Percentiles rank a stretch among this genome's conserved stretches.
phyloP scores from a whole-genome alignment of 2,797 vertebrate species.

The Cyclopterus lumpus region DNA sequence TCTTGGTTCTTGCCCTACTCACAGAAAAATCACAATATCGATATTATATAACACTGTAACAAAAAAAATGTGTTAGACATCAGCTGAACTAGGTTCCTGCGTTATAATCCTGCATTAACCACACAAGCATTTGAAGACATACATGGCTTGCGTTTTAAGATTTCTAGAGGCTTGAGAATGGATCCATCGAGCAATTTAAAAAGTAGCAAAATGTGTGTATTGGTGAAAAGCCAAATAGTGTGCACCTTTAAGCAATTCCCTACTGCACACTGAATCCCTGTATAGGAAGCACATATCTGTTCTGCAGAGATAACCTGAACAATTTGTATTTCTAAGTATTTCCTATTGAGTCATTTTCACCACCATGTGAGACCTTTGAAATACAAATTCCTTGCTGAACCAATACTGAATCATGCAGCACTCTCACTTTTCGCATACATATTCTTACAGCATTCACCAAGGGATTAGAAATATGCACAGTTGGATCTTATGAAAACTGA shows the following conservation, averaged over 20 bases:
- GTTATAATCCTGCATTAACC: background rate
- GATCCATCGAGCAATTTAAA: conserved; percentile 14
- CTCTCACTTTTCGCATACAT: conserved; percentile 45
- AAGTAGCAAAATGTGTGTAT: conserved; percentile 9
- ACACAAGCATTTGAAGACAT: background rate
- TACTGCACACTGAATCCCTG: conserved; percentile 19
- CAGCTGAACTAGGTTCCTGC: conserved; percentile 1
- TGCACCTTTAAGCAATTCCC: background rate
- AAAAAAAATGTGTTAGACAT: background rate
- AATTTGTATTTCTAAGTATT: conserved; percentile 4
- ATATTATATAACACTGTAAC: conserved; percentile 12
- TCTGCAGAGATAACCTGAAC: conserved; percentile 10
- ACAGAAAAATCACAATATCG: background rate
- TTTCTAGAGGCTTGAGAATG: background rate
- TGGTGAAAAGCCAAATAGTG: conserved; percentile 4
- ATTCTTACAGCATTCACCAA: conserved; percentile 23
- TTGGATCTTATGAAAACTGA: conserved; percentile 43
- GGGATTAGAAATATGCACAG: conserved; percentile 52
- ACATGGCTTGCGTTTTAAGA: background rate
- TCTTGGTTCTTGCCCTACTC: background rate
- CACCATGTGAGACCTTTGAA: conserved; percentile 32
- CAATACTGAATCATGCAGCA: conserved; percentile 23
- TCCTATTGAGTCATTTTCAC: conserved; percentile 20
- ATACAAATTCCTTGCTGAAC: conserved; percentile 39
- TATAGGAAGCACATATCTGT: conserved; percentile 16